Conservation (phyloP, 1,140 invertebrate genomes). For the Branchinecta lindahli region DNA sequence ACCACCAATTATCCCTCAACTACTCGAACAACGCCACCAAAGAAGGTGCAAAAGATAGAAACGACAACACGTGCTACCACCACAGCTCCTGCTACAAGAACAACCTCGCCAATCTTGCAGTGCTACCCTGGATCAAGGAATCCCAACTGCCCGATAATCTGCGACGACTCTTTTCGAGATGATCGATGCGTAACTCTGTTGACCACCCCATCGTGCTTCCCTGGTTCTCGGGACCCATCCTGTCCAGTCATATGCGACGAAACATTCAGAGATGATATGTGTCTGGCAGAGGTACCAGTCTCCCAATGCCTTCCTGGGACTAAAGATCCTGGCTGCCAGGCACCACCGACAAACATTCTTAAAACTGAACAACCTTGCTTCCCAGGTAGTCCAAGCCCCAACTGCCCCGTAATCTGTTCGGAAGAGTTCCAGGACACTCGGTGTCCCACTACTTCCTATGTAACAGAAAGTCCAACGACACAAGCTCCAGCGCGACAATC, state of each 20-base stretch:
- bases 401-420: not conserved
- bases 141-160: not conserved
- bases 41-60: not conserved
- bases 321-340: constrained; percentile 12
- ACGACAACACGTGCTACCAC: not conserved
- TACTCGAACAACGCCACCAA: not conserved
- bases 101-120: not conserved
- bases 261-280: not conserved
- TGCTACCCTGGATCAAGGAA: constrained; percentile 12
- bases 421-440: not conserved
- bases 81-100: not conserved
- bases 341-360: not conserved
- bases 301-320: constrained; percentile 11
- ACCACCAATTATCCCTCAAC: not conserved
- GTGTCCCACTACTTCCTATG: not conserved
- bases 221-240: not conserved
- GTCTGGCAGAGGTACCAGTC: not conserved
- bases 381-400: not conserved
- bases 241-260: constrained; percentile 10
- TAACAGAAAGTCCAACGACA: not conserved
- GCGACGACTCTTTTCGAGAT: not conserved
- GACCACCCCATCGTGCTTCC: constrained; percentile 6
- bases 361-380: not conserved
- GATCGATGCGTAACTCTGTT: not conserved
- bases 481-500: constrained; percentile 13